A percentile compares a stretch with the other conserved stretches of the same genome.
Evolutionary conservation across 2,888 invertebrate species (phyloP).

Genomic region (Polydrusus pterygomalis): DNA sequence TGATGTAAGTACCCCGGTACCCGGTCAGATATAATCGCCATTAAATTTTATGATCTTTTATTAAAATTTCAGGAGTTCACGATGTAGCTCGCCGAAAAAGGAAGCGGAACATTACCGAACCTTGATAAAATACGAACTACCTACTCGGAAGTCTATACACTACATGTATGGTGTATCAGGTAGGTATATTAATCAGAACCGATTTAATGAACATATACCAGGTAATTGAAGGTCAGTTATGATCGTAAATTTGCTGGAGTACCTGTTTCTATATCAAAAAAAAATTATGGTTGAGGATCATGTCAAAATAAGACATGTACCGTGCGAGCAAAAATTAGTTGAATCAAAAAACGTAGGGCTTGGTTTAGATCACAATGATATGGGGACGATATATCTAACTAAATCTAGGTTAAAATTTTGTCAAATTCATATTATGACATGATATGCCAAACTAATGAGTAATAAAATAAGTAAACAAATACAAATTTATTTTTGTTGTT

Average conservation of each 20-base stretch:
- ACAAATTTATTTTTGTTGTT: too few relatives aligned
- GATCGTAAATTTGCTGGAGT: background rate
- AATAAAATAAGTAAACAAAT: too few relatives aligned
- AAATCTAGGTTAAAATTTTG: too few relatives aligned
- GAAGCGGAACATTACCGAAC: slow-evolving; percentile 41
- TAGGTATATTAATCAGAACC: slow-evolving; percentile 25
- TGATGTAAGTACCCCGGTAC: slow-evolving; percentile 54
- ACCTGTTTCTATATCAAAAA: background rate
- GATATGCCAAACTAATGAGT: too few relatives aligned
- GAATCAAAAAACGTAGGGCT: too few relatives aligned
- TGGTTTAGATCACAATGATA: too few relatives aligned
- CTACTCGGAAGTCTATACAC: slow-evolving; percentile 42
- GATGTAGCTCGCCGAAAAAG: slow-evolving; percentile 28
- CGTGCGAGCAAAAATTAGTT: too few relatives aligned
- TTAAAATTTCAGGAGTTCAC: slow-evolving; percentile 49
- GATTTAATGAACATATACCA: slow-evolving; percentile 17
- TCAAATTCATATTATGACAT: too few relatives aligned
- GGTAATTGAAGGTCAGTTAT: background rate
- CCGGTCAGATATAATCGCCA: slow-evolving; percentile 50
- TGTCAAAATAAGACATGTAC: too few relatives aligned
- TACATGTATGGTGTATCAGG: slow-evolving; percentile 13
- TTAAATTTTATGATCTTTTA: slow-evolving; percentile 55
- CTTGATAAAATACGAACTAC: slow-evolving; percentile 42
- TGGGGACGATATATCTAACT: too few relatives aligned
- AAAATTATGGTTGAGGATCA: too few relatives aligned